These are phyloP conservation scores for Augochlora pura DNA, from an alignment of 1,140 invertebrate species.

Conservation along the genomic window DNA sequence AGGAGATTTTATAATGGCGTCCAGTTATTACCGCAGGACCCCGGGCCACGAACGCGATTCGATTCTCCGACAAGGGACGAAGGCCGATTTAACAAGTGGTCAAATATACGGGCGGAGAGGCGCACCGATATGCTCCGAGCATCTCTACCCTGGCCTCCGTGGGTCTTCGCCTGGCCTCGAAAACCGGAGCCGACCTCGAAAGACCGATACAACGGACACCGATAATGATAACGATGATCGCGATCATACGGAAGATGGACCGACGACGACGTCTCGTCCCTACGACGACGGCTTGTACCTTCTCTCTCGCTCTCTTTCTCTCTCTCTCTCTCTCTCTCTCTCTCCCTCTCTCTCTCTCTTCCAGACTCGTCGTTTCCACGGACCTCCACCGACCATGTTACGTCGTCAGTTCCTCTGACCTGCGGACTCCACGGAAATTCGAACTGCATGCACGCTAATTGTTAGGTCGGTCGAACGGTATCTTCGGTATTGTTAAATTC, in stretches of 20 bases:
- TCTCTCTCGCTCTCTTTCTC: too few species aligned
- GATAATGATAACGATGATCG: slow-evolving; percentile 52
- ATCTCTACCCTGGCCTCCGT: slow-evolving; percentile 2
- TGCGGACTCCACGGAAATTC: too few species aligned
- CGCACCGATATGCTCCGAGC: slow-evolving; percentile 51
- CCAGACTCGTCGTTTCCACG: not conserved
- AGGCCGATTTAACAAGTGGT: slow-evolving; percentile 73
- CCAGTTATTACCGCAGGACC: slow-evolving; percentile 79
- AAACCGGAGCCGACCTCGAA: slow-evolving; percentile 14
- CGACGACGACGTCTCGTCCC: not conserved
- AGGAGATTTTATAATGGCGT: slow-evolving; percentile 80
- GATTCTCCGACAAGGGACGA: slow-evolving; percentile 76
- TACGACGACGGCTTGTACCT: too few species aligned
- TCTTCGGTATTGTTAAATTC: too few species aligned
- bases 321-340: too few species aligned
- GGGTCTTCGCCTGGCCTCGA: slow-evolving; percentile 15
- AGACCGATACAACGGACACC: slow-evolving; percentile 46
- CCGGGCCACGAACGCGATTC: slow-evolving; percentile 77
- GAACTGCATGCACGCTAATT: too few species aligned
- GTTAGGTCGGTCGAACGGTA: too few species aligned
- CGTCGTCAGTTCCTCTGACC: too few species aligned
- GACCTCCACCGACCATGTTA: too few species aligned
- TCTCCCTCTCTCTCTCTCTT: too few species aligned
- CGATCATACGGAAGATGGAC: slow-evolving; percentile 34
- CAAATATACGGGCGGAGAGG: slow-evolving; percentile 55